Evolutionary conservation across 2,797 vertebrate species (phyloP), one percentile per base, ranked within the genome.

Genomic region (Hippocampus kuda): DNA sequence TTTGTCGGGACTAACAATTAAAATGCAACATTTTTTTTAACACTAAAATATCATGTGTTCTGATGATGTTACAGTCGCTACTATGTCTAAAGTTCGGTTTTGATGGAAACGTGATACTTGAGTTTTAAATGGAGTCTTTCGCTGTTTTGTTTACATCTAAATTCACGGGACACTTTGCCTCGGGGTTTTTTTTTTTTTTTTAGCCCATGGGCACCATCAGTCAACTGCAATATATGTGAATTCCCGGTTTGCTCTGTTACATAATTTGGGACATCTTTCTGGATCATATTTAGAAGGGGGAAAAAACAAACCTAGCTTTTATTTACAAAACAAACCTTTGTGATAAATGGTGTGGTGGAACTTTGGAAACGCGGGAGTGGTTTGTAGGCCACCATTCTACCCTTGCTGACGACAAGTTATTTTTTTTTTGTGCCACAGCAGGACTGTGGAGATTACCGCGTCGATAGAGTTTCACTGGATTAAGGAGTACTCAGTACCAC

Each of bases 391-490:
- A 18, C 67, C 67, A 51, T 73, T 75, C 68, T 61, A 59, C 44
- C 53, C 69, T 71, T 67, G 41, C 80, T 83, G 85, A 84, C 27
- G 77, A 85, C 78, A 83, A 72, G 74, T 75, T 80, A 78, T 85
- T 84, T 53, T 85, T 83, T 53, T 51, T 84, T 56, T 78, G 71
- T 77, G 46, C 63, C 46, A 34, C 68, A 30, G 53, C 49, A 60
- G 65, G 67, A 68, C 69, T 42, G 57, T 67, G 73, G 74, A 82
- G 81, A 85, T 87, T 80, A 89, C 83, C 75, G 67, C 64, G 75
- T 80, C 12, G 71, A 70, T 88, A 80, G 78, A 78, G 86, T 87
- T 85, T 88, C 84, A 87, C 75, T 62, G 81, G 83, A 81, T 51
- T 83, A 80, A 83, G 51, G 56, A 54, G 75, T 27, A 72, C 81